Base-by-base conservation (phyloP, 2,888 invertebrate genomes). In the Deladenus siricidicola region DNA sequence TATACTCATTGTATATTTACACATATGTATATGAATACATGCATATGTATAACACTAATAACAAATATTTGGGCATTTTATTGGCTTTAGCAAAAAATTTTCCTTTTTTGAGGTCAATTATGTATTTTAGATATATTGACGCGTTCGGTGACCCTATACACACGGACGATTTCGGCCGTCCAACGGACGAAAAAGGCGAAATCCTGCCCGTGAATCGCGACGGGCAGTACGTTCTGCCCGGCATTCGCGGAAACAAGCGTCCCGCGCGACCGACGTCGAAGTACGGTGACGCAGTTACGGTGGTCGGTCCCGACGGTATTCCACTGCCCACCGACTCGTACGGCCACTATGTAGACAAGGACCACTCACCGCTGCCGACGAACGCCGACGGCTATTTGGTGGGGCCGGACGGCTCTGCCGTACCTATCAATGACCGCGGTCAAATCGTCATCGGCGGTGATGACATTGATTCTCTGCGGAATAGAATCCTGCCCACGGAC, bases 331-430 rank as follows among this genome's bases (percentile, higher is more conserved):
- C 69, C 6, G 60, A 69, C 47, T 42, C 63, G 1, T 60, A 47
- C 49, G 75, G 75, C 0, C 60, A 56, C n/a, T 69, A 66, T 23
- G 51, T 74, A 3, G 63, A 60, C 1, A 53, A 56, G 8, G 69
- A 67, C 26, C 60, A 66, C 17, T 61, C 61, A 19, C 64, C 70
- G 10, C 58, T 71, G n/a, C 65, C 73, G 14, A 71, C 70, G 10
- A 72, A 70, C 30, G 54, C 30, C 6, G 28, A 52, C 23, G 69
- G 66, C 14, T 51, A 44, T n/a, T 44, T 61, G 21, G 47, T 61
- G 49, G 53, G 63, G 4, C 62, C 66, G 8, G 66, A 70, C 49
- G 68, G 69, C 48, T 44, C 60, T n/a, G 62, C 66, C 2, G 23
- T 70, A 21, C 62, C 71, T 23, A 70, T 65, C 48, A 62, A 71